Conservation (phyloP, 1,140 invertebrate genomes). For the Drosophila rufa region DNA sequence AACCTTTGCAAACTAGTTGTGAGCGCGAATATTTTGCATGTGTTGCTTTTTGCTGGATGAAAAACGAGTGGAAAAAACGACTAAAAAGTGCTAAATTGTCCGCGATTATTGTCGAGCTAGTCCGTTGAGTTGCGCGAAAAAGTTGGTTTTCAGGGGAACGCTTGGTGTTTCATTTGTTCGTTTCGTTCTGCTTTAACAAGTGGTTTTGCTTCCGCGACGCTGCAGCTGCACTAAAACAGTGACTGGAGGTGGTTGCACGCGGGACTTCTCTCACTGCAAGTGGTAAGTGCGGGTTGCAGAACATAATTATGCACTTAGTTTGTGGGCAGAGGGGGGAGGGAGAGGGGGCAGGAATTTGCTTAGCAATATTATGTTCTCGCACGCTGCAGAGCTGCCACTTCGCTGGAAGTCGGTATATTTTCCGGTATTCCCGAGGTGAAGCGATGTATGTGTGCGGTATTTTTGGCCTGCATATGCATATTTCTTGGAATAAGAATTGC, state of each 20-base stretch:
- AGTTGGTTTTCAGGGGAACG: slow-evolving; percentile 32
- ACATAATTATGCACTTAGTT: slow-evolving; percentile 18
- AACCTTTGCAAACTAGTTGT: slow-evolving; percentile 28
- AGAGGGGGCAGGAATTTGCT: slow-evolving; percentile 24
- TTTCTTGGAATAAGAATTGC: not conserved
- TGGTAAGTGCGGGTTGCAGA: slow-evolving; percentile 42
- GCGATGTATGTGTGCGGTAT: not conserved
- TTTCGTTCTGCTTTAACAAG: slow-evolving; percentile 66
- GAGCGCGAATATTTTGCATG: slow-evolving; percentile 50
- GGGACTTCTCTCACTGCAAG: slow-evolving; percentile 18
- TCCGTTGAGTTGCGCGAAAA: not conserved
- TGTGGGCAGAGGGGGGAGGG: slow-evolving; percentile 1
- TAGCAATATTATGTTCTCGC: slow-evolving; percentile 60
- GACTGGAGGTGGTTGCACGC: slow-evolving; percentile 18
- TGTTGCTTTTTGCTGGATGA: slow-evolving; percentile 36
- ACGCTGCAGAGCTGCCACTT: slow-evolving; percentile 15
- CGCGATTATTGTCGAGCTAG: not conserved
- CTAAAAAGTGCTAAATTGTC: not conserved
- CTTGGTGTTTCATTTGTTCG: slow-evolving; percentile 57
- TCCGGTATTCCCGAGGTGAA: not conserved
- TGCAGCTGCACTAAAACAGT: slow-evolving; percentile 47
- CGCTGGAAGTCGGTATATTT: not conserved
- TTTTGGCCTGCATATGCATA: slow-evolving; percentile 1
- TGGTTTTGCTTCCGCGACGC: slow-evolving; percentile 61
- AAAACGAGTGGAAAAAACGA: slow-evolving; percentile 6